These are phyloP conservation scores for Melozone crissalis DNA, from an alignment of 2,113 vertebrate species.

Conservation along the genomic window DNA sequence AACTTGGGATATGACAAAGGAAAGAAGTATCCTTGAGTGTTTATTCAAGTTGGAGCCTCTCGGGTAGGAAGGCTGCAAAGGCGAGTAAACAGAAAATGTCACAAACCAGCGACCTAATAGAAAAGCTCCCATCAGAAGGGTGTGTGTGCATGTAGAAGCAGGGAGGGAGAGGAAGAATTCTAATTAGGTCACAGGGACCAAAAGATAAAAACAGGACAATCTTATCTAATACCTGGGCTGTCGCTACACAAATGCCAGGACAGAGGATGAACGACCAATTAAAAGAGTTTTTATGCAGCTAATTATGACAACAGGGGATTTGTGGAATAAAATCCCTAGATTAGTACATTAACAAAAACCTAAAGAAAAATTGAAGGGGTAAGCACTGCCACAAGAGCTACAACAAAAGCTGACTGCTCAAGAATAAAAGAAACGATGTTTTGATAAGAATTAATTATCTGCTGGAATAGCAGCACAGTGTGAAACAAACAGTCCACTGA, in stretches of 20 bases:
- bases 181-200: constrained; percentile 49
- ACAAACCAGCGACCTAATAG: background rate
- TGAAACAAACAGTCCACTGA: background rate
- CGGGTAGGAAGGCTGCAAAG: background rate
- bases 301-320: background rate
- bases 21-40: background rate
- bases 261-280: background rate
- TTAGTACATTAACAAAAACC: background rate
- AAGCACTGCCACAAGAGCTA: background rate
- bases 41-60: background rate
- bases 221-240: constrained; percentile 45
- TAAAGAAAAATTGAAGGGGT: background rate
- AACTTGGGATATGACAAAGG: background rate
- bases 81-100: background rate
- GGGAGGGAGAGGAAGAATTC: constrained; percentile 9
- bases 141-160: background rate
- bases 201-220: constrained; percentile 39
- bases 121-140: constrained; percentile 18
- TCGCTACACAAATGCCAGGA: background rate
- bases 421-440: background rate
- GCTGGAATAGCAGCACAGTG: background rate
- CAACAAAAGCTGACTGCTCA: background rate
- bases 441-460: background rate
- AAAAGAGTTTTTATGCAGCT: background rate
- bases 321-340: background rate